Conservation (phyloP, 2,113 vertebrate genomes). For the Mugil cephalus region DNA sequence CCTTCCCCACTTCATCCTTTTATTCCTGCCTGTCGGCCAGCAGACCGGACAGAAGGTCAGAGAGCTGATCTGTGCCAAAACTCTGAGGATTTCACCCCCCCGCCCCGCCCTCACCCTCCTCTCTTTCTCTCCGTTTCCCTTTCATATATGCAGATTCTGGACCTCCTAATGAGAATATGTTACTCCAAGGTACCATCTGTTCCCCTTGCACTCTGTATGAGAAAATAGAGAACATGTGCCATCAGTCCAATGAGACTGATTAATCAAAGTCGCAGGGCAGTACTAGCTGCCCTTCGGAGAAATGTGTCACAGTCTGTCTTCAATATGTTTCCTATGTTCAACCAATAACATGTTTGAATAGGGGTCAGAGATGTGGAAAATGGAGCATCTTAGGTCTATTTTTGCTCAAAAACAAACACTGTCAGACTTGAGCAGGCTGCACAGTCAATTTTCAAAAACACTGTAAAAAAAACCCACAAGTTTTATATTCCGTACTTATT, state of each 20-base stretch:
- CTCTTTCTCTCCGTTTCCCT: slow-evolving; percentile 60
- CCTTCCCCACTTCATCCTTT: slow-evolving; percentile 68
- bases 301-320: slow-evolving; percentile 40
- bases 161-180: slow-evolving; percentile 83
- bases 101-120: slow-evolving; percentile 26
- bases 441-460: slow-evolving; percentile 22
- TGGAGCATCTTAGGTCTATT: background rate
- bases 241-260: slow-evolving; percentile 72
- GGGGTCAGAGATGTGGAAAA: slow-evolving; percentile 2
- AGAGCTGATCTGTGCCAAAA: slow-evolving; percentile 81
- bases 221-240: slow-evolving; percentile 73
- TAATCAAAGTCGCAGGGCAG: slow-evolving; percentile 67
- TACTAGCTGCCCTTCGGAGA: slow-evolving; percentile 49
- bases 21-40: slow-evolving; percentile 72
- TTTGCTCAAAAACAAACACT: slow-evolving; percentile 13
- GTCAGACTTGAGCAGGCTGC: background rate
- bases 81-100: slow-evolving; percentile 74
- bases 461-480: too few species aligned
- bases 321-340: slow-evolving; percentile 23
- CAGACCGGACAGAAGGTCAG: slow-evolving; percentile 86
- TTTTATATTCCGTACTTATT: too few species aligned
- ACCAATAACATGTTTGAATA: background rate
- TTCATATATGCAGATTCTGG: slow-evolving; percentile 80
- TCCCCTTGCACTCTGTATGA: slow-evolving; percentile 71
- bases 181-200: slow-evolving; percentile 86